Evolutionary conservation across 1,140 invertebrate species (phyloP), one percentile per base, ranked within the genome.

Genomic region (Yoshiicerus persimilis): DNA sequence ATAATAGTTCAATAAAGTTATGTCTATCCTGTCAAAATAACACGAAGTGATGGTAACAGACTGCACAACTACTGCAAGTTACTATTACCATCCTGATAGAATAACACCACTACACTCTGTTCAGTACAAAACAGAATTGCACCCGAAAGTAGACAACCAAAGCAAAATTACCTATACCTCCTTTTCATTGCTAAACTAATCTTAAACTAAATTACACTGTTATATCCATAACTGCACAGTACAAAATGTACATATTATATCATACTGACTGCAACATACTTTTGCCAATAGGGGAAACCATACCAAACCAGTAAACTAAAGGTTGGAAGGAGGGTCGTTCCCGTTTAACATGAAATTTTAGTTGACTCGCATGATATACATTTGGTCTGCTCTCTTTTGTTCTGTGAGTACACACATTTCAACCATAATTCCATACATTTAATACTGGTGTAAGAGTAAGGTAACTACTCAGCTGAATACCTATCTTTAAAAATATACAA

Each of bases 1-100:
- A 27, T 70, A 70, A 70, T 70, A 70, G 66, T 70, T 70, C 75
- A 80, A 80, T 80, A 38, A 80, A 34, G 75, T 80, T 80, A 80
- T 80, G 75, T 80, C 75, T 80, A 32, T n/a, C 75, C 34, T 80
- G 75, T 80, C 20, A 34, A 80, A 80, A 80, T 38, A 80, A 34
- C 75, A n/a, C 20, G 47, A 56, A n/a, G 47, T 56, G 47, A n/a
- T 56, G 47, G 47, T 16, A 56, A 2, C 47, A 56, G 13, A 56
- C 13, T 70, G 13, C 27, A 27, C 64, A 27, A 70, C 23, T 30
- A 27, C 32, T 36, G 75, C 75, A 34, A 38, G n/a, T 8, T 38
- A 77, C 5, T 9, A 25, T 20, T 36, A 4, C 10, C 4, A 38
- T 80, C 20, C 6, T 75, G 10, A 34, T 2, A 9, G 30, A n/a